Percentiles rank a stretch among this genome's conserved stretches.
Evolutionary conservation across 64 coral and sea anemone genomes (phyloP).

Genomic region (Catalaphyllia jardinei): DNA sequence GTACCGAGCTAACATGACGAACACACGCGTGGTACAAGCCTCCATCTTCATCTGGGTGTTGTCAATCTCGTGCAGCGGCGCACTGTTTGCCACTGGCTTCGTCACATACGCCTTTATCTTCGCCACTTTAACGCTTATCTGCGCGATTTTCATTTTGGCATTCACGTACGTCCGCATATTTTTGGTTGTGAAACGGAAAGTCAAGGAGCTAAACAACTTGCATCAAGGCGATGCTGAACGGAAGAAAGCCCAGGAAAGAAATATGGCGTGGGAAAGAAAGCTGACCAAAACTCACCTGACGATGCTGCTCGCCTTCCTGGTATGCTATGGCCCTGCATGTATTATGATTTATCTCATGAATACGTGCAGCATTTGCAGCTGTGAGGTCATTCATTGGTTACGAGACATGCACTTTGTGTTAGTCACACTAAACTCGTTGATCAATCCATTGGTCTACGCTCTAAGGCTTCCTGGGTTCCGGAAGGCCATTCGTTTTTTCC

Average conservation of each 20-base stretch:
- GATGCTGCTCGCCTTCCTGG: constrained; percentile 74
- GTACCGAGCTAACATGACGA: constrained; percentile 73
- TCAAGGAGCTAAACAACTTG: constrained; percentile 30
- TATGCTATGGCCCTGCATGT: constrained; percentile 82
- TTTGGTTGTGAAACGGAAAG: constrained; percentile 42
- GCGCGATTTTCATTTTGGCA: constrained; percentile 70
- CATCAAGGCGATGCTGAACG: constrained; percentile 13
- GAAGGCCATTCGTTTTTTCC: constrained; percentile 47
- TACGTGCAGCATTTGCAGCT: constrained; percentile 79
- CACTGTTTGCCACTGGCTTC: constrained; percentile 85
- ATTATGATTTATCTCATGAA: constrained; percentile 97
- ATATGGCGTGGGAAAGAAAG: constrained; percentile 76
- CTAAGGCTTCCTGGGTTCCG: constrained; percentile 67
- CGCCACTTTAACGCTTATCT: constrained; percentile 77
- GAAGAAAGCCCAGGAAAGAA: constrained; percentile 48
- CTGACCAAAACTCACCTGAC: constrained; percentile 85
- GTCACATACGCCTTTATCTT: constrained; percentile 90
- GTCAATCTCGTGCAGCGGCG: constrained; percentile 46
- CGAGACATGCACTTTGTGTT: constrained; percentile 91
- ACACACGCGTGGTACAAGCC: constrained; percentile 34
- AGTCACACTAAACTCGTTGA: constrained; percentile 72
- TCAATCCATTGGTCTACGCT: constrained; percentile 84
- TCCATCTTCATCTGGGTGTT: constrained; percentile 58
- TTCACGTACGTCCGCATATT: constrained; percentile 93
- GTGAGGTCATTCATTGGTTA: constrained; percentile 90